Base-by-base conservation (phyloP, 2,888 invertebrate species). In the Syrista parreyssii region DNA sequence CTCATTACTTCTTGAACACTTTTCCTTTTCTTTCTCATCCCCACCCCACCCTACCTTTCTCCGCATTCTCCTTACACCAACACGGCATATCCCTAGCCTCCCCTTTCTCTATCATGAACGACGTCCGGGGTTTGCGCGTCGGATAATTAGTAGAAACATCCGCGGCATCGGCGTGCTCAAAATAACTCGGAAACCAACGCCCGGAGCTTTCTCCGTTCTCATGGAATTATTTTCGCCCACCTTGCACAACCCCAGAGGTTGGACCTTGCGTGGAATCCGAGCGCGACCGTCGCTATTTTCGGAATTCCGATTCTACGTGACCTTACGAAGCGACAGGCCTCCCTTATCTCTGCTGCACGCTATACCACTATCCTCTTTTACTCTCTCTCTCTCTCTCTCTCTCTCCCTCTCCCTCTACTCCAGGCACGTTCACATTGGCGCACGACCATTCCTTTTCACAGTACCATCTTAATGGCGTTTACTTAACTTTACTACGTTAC, bases 131-230 rank as follows among this genome's bases (percentile, higher is more conserved):
- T 23, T 55, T 23, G 55, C 55, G 55, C 55, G 55, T 73, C 81
- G 40, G 82, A 83, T 86, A 85, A 88, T 88, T 85, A 84, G 85
- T 79, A 83, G 84, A 86, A 86, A 84, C 82, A 84, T 86, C 76
- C 79, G 68, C 74, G 82, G 82, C 79, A 84, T 85, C 78, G 82
- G 73, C 77, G 40, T 72, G 76, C 76, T 75, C 77, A 78, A 79
- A 76, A 84, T 83, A 82, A 81, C 83, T 75, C 6, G 31, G 71
- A 71, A 32, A 33, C 55, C 15, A 23, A 15, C 55, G 55, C 23
- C 55, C 55, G 55, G 9, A 9, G 55, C 55, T 55, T 55, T 55
- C 55, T 55, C 23, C 55, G 9, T 55, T 55, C 55, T 55, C 55
- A 9, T 9, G 23, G 55, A 55, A 55, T 55, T 55, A 55, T 55